phyloP scores from a whole-genome alignment of 2,797 vertebrate genomes.

The Antennarius maculatus region DNA sequence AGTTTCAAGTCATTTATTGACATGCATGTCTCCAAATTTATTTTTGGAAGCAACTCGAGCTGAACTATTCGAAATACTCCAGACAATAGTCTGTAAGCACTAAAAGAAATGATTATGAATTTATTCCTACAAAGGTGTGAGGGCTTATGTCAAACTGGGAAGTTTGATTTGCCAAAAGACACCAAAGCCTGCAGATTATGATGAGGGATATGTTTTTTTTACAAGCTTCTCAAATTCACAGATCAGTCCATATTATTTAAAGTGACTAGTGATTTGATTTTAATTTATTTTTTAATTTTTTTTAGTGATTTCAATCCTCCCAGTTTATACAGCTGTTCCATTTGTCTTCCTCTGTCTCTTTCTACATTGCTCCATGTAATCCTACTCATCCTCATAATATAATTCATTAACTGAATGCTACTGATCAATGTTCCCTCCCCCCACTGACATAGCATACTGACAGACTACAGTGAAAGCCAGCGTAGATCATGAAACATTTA shows the following conservation, averaged over 20 bases:
- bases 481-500: conserved; percentile 40
- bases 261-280: conserved; percentile 6
- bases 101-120: not conserved
- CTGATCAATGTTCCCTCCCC: conserved; percentile 72
- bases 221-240: conserved; percentile 19
- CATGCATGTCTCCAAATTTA: not conserved
- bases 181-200: not conserved
- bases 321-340: conserved; percentile 59
- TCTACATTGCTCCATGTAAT: conserved; percentile 63
- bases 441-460: conserved; percentile 82
- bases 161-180: conserved; percentile 39
- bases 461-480: conserved; percentile 85
- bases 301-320: conserved; percentile 43
- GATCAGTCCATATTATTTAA: conserved; percentile 12
- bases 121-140: conserved; percentile 16
- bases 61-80: conserved; percentile 5
- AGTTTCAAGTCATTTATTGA: conserved; percentile 13
- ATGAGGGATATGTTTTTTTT: conserved; percentile 1
- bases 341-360: conserved; percentile 56
- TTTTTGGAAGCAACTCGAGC: conserved; percentile 19
- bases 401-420: conserved; percentile 69
- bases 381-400: conserved; percentile 58
- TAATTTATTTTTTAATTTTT: no score
- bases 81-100: not conserved
- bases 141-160: conserved; percentile 51